These are phyloP conservation scores for Cryptus armator DNA, from an alignment of 2,888 invertebrate genomes.

Conservation along the genomic window DNA sequence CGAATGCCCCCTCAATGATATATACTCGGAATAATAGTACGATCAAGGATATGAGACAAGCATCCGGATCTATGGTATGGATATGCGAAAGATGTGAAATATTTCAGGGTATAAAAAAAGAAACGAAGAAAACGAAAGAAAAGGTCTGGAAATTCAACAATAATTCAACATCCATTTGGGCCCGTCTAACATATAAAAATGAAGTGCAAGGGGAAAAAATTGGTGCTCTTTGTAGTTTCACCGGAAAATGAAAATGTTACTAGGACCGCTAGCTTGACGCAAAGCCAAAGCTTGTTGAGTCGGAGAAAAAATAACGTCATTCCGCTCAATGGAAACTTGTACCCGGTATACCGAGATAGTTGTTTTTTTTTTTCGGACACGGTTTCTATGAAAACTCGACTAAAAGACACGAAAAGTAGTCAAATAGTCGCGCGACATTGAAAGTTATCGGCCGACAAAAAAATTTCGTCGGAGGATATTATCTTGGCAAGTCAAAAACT, in stretches of 20 bases:
- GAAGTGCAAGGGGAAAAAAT: too few relatives aligned
- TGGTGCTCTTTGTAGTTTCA: too few relatives aligned
- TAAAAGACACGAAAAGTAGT: neutral
- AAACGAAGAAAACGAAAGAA: neutral
- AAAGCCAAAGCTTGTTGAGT: constrained; percentile 17
- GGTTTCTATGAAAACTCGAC: neutral
- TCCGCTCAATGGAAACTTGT: neutral
- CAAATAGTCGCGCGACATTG: neutral
- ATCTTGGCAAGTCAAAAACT: neutral
- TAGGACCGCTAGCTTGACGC: too few relatives aligned
- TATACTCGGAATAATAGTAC: constrained; percentile 18
- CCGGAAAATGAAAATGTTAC: too few relatives aligned
- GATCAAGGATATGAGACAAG: constrained; percentile 6
- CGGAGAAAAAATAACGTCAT: constrained; percentile 7
- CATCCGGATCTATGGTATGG: constrained; percentile 11
- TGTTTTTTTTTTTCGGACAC: neutral
- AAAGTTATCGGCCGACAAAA: constrained; percentile 28
- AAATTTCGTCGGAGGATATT: constrained; percentile 12
- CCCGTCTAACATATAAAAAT: too few relatives aligned
- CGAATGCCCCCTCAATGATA: constrained; percentile 1
- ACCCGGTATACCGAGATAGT: neutral
- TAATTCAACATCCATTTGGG: too few relatives aligned
- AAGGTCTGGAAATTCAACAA: too few relatives aligned
- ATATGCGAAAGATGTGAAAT: constrained; percentile 25
- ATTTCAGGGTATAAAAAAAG: constrained; percentile 12